A percentile compares a stretch with the other conserved stretches of the same genome.
These are phyloP conservation scores for Bombus consobrinus DNA, from an alignment of 1,140 invertebrate species.

Conservation along the genomic window DNA sequence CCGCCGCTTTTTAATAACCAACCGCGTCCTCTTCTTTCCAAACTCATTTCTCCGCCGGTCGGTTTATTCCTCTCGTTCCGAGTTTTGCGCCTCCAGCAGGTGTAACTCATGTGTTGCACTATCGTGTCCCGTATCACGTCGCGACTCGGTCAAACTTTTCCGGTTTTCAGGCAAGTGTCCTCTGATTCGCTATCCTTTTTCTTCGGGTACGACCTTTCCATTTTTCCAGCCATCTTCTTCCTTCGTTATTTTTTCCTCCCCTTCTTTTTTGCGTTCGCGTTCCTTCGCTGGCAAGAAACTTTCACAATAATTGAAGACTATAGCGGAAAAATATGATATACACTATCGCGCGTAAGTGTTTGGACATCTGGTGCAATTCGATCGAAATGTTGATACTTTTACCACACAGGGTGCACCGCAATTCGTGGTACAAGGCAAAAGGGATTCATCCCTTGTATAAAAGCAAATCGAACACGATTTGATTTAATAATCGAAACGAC, in stretches of 20 bases:
- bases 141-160: constrained; percentile 34
- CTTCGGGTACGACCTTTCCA: not conserved
- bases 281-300: not conserved
- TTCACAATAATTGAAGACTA: not conserved
- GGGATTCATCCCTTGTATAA: too few species aligned
- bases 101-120: constrained; percentile 54
- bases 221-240: not conserved
- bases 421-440: too few species aligned
- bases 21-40: not conserved
- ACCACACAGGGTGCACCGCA: too few species aligned
- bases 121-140: constrained; percentile 16
- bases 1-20: constrained; percentile 19
- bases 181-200: not conserved
- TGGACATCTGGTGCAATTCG: not conserved
- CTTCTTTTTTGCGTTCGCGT: not conserved
- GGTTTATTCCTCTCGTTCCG: constrained; percentile 26
- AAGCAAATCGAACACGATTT: too few species aligned
- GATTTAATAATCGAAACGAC: too few species aligned
- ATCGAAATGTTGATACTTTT: not conserved
- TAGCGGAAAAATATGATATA: not conserved
- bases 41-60: constrained; percentile 10
- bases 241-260: too few species aligned
- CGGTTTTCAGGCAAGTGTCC: not conserved
- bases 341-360: not conserved
- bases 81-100: constrained; percentile 28